Base-by-base conservation (phyloP, 2,888 invertebrate genomes). In the Agrotis puta region DNA sequence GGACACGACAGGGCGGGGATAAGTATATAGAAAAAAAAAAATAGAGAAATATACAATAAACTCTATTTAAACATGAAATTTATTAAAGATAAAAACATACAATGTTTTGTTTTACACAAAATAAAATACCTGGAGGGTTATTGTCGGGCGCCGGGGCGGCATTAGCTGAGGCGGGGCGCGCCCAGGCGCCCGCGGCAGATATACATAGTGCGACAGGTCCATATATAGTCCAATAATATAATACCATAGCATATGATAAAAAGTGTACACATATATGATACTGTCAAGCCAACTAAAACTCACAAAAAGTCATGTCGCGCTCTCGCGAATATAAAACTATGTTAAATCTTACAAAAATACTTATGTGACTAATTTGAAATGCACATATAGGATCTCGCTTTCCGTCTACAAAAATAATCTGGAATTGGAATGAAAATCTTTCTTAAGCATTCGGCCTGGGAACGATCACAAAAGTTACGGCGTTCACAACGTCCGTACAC, bases 11-110 rank as follows among this genome's bases (percentile, higher is more conserved):
- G 91, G 94, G 92, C 80, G 83, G 89, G 90, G 89, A 88, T 87
- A 91, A 85, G 86, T 94, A 95, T 94, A 95, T 92, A 93, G 93
- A 94, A 93, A 91, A 88, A 91, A 88, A 80, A 94, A 92, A 94
- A 94, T 93, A 94, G 94, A 94, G 94, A 94, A 95, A 95, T 95
- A 96, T 96, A 95, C 95, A 90, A 95, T 95, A 96, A 93, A 95
- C 90, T 93, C 94, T 96, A 96, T 95, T 94, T 94, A 95, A 96
- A 95, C 95, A 94, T 95, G 95, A 95, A 96, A 93, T 96, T 96
- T 96, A 95, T 96, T 96, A 94, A 95, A 94, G 94, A 93, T 94
- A 93, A 94, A 95, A 96, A 95, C 95, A 95, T 96, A 96, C 95
- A 96, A 93, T 94, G 93, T 85, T 90, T 93, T 92, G 92, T 93